Evolutionary conservation across 2,797 vertebrate genomes (phyloP).

Genomic region (Lateolabrax maculatus): DNA sequence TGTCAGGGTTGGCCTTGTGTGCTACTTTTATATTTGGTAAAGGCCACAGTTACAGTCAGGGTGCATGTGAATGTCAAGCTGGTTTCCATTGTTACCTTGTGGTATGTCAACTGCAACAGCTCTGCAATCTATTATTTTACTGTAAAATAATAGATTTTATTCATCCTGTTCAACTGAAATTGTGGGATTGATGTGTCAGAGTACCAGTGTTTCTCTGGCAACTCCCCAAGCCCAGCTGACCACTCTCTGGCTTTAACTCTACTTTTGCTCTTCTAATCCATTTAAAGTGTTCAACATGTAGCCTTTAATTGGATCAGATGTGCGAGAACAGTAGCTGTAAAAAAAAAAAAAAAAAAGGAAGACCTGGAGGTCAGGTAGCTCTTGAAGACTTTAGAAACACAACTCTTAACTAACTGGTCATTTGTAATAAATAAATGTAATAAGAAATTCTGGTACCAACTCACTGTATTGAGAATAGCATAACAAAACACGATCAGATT

Average conservation of each 20-base stretch:
- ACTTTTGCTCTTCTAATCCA: constrained; percentile 59
- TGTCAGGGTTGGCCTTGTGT: constrained; percentile 22
- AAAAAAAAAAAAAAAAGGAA: no score
- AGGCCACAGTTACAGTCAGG: constrained; percentile 4
- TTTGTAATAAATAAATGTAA: no score
- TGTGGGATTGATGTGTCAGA: not conserved
- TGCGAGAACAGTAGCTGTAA: constrained; percentile 40
- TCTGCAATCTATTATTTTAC: not conserved
- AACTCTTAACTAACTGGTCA: not conserved
- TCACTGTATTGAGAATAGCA: not conserved
- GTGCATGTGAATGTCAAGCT: constrained; percentile 11
- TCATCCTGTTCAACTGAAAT: not conserved
- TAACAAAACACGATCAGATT: not conserved
- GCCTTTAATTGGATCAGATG: constrained; percentile 70
- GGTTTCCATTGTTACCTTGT: constrained; percentile 19
- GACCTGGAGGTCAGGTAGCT: constrained; percentile 24
- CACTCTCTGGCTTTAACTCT: constrained; percentile 18
- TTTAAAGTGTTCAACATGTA: constrained; percentile 49
- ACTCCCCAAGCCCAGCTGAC: constrained; percentile 11
- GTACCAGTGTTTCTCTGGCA: not conserved
- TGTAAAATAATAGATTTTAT: constrained; percentile 1
- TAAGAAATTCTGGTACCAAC: not conserved
- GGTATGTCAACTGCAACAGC: not conserved
- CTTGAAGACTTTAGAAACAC: constrained; percentile 1
- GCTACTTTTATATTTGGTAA: constrained; percentile 34